These are phyloP conservation scores for Gobionotothen gibberifrons DNA, from an alignment of 2,797 vertebrate species.

Conservation along the genomic window DNA sequence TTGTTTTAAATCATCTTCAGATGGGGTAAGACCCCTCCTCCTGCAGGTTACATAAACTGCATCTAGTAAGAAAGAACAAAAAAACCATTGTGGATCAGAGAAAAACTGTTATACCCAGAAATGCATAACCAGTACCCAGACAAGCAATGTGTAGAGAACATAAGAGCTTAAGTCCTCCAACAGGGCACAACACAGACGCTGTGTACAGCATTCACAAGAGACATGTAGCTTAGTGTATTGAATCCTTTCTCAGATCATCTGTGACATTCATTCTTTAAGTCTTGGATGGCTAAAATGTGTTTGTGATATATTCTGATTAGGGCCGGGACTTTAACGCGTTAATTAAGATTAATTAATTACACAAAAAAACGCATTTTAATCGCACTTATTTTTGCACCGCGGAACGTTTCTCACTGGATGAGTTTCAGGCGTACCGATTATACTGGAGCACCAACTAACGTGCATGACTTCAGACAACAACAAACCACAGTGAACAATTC, in stretches of 20 bases:
- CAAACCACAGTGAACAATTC: too few relatives aligned
- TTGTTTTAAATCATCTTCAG: slow-evolving; percentile 78
- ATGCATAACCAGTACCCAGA: neutral
- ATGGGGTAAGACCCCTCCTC: slow-evolving; percentile 68
- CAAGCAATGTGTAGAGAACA: neutral
- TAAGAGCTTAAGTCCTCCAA: neutral
- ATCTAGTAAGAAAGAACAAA: slow-evolving; percentile 82
- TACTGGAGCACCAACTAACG: too few relatives aligned
- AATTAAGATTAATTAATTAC: too few relatives aligned
- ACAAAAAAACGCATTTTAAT: too few relatives aligned
- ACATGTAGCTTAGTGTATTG: neutral
- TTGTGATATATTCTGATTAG: slow-evolving; percentile 6
- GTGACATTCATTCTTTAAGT: neutral
- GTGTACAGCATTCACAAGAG: slow-evolving; percentile 12
- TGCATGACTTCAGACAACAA: too few relatives aligned
- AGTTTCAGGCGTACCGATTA: too few relatives aligned
- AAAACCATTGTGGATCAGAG: neutral
- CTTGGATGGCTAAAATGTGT: neutral
- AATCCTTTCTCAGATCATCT: neutral
- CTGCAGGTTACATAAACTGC: slow-evolving; percentile 94
- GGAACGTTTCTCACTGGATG: too few relatives aligned
- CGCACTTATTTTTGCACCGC: too few relatives aligned
- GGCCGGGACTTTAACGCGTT: too few relatives aligned
- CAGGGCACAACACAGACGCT: neutral
- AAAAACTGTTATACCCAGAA: neutral